These are phyloP conservation scores for Pelusios castaneus DNA, from an alignment of 2,113 vertebrate genomes.

Conservation along the genomic window DNA sequence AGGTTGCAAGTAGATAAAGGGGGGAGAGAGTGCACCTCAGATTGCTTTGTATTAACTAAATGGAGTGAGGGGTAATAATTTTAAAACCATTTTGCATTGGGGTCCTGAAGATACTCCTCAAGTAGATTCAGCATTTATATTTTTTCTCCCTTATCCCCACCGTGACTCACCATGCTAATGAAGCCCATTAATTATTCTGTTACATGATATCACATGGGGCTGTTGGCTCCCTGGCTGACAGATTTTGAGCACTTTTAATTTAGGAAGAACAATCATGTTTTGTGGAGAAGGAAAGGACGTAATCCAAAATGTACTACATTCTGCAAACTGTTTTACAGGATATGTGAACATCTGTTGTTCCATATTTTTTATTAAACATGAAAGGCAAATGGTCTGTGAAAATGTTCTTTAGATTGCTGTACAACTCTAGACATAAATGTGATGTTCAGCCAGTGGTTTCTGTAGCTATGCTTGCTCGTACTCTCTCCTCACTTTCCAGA, in stretches of 20 bases:
- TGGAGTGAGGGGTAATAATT: background rate
- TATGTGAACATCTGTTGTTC: slow-evolving; percentile 34
- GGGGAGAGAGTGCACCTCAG: background rate
- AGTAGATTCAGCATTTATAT: background rate
- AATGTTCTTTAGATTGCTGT: background rate
- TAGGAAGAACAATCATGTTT: background rate
- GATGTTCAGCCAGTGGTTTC: slow-evolving; percentile 55
- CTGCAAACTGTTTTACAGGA: slow-evolving; percentile 9
- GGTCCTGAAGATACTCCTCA: background rate
- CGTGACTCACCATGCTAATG: background rate
- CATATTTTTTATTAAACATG: slow-evolving; percentile 21
- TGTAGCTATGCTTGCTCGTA: background rate
- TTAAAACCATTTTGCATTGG: background rate
- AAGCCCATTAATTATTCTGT: background rate
- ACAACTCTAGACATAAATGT: slow-evolving; percentile 8
- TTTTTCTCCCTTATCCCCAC: too few species aligned
- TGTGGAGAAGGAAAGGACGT: background rate
- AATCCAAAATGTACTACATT: slow-evolving; percentile 33
- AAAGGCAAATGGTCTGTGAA: slow-evolving; percentile 8
- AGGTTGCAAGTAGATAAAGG: background rate
- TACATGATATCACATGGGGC: background rate
- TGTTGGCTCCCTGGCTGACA: background rate
- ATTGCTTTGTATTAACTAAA: background rate
- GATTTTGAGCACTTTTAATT: background rate
- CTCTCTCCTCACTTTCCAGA: background rate